Percentiles rank a stretch among this genome's conserved stretches.
Evolutionary conservation across 2,797 vertebrate genomes (phyloP).

Genomic region (Percopsis omiscomaycus): DNA sequence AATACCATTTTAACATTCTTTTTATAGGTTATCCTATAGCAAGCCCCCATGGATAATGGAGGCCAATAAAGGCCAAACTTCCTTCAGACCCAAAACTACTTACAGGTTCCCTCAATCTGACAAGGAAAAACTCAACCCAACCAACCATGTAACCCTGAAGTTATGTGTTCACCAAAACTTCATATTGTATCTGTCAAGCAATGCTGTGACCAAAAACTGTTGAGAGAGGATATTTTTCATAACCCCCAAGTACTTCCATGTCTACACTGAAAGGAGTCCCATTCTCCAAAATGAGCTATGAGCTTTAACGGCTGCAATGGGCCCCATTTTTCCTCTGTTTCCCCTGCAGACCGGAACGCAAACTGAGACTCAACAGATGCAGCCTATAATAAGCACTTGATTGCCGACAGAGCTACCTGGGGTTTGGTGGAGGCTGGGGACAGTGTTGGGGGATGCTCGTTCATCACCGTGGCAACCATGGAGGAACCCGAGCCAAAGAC

Average conservation of each 20-base stretch:
- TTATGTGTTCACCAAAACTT: background rate
- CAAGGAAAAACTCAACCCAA: too few species aligned
- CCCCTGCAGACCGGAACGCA: conserved; percentile 38
- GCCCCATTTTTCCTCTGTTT: conserved; percentile 44
- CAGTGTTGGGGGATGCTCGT: conserved; percentile 83
- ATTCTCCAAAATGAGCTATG: conserved; percentile 56
- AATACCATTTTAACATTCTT: too few species aligned
- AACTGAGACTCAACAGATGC: conserved; percentile 47
- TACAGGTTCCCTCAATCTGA: too few species aligned
- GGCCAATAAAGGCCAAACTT: too few species aligned
- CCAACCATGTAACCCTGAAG: background rate
- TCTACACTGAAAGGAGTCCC: conserved; percentile 22
- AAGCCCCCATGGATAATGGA: too few species aligned
- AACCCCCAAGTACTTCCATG: conserved; percentile 19
- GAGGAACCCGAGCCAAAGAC: conserved; percentile 69
- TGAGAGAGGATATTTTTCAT: conserved; percentile 40
- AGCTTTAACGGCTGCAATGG: conserved; percentile 56
- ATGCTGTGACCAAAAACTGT: conserved; percentile 24
- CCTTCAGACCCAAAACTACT: too few species aligned
- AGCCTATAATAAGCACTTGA: conserved; percentile 20
- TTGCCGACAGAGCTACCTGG: conserved; percentile 78
- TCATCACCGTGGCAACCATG: conserved; percentile 79
- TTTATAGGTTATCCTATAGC: too few species aligned
- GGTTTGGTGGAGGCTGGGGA: conserved; percentile 82
- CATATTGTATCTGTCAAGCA: conserved; percentile 34